Evolutionary conservation across 1,140 invertebrate species (phyloP).

Genomic region (Antheraea pernyi): DNA sequence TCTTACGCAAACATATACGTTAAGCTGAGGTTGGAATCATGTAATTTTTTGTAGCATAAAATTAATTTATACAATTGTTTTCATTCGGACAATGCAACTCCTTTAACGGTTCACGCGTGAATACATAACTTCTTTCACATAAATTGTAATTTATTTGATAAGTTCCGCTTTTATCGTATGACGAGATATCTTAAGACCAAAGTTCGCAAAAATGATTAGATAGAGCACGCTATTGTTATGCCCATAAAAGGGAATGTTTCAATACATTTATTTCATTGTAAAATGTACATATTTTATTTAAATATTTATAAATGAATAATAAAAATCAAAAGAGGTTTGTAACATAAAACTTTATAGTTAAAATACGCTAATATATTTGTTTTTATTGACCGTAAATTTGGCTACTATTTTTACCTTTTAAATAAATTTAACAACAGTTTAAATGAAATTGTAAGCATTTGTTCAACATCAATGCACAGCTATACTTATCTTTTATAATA

Average conservation of each 20-base stretch:
- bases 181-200: slow-evolving; percentile 21
- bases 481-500: too few relatives aligned
- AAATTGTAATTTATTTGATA: slow-evolving; percentile 4
- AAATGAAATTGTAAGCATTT: too few relatives aligned
- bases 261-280: too few relatives aligned
- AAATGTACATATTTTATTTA: too few relatives aligned
- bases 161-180: background rate
- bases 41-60: background rate
- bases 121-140: background rate
- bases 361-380: too few relatives aligned
- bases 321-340: too few relatives aligned
- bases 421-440: too few relatives aligned
- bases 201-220: slow-evolving; percentile 23
- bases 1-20: background rate
- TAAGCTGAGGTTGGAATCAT: background rate
- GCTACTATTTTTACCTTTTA: too few relatives aligned
- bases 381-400: too few relatives aligned
- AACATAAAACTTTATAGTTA: too few relatives aligned
- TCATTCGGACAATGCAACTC: background rate
- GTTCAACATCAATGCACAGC: too few relatives aligned
- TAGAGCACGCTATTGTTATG: slow-evolving; percentile 7
- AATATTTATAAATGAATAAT: too few relatives aligned
- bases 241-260: slow-evolving; percentile 11
- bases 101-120: background rate
- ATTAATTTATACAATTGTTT: background rate